Evolutionary conservation across 2,888 invertebrate genomes (phyloP).

Genomic region (Pterobdella sp.): DNA sequence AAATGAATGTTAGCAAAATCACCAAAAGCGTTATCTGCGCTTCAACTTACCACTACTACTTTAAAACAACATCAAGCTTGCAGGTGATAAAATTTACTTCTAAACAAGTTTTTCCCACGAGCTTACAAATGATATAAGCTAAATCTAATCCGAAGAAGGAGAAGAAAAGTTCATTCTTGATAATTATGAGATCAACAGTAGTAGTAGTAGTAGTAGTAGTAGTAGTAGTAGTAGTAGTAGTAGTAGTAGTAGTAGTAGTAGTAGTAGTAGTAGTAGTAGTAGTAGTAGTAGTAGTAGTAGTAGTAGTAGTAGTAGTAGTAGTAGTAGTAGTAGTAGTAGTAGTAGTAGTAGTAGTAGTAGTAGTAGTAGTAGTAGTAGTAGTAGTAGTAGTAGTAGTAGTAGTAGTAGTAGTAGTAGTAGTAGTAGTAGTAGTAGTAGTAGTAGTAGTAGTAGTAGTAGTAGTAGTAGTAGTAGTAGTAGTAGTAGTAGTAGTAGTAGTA

Average conservation of each 20-base stretch:
- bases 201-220: background rate
- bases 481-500: constrained; percentile 4
- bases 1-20: too few relatives aligned
- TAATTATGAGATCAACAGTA: background rate
- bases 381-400: background rate
- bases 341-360: background rate
- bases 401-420: background rate
- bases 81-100: too few relatives aligned
- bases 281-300: background rate
- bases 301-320: background rate
- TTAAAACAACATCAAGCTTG: too few relatives aligned
- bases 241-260: background rate
- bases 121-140: background rate
- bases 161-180: background rate
- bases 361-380: background rate
- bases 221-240: background rate
- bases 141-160: background rate
- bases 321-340: background rate
- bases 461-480: constrained; percentile 12
- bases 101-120: too few relatives aligned
- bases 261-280: background rate
- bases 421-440: background rate
- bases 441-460: constrained; percentile 11
- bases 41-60: constrained; percentile 43
- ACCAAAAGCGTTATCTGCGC: constrained; percentile 54